Percentiles rank a stretch among this genome's conserved stretches.
Conservation (phyloP, 2,797 vertebrate species). For the Basileuterus tristriatus region DNA sequence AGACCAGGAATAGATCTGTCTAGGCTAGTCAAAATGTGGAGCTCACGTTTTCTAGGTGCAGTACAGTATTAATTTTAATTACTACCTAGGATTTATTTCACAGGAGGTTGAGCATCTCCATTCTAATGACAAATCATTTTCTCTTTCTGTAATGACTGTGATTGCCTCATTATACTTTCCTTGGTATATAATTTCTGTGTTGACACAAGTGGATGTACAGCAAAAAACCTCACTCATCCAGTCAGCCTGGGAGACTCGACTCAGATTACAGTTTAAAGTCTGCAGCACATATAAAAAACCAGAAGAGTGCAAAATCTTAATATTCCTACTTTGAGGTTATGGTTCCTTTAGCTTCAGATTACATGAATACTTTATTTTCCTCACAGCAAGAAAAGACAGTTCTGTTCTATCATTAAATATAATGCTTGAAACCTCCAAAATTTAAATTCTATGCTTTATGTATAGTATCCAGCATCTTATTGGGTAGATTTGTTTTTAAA, state of each 20-base stretch:
- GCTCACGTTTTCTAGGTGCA: neutral
- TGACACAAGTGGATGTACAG: conserved; percentile 21
- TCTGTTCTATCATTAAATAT: neutral
- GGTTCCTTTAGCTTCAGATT: neutral
- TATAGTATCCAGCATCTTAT: neutral
- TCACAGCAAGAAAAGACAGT: neutral
- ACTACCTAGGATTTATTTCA: conserved; percentile 14
- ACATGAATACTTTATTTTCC: neutral
- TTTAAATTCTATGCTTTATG: neutral
- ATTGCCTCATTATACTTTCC: conserved; percentile 47
- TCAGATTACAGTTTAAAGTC: neutral
- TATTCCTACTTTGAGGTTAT: neutral
- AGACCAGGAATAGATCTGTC: neutral
- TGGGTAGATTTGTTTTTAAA: neutral
- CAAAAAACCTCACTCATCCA: conserved; percentile 21
- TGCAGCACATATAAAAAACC: neutral
- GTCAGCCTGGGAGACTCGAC: neutral
- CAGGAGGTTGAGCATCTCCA: conserved; percentile 27
- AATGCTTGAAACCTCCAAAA: neutral
- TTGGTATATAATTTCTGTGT: conserved; percentile 43
- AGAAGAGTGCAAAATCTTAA: neutral
- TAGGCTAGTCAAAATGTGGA: neutral
- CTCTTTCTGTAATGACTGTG: conserved; percentile 34
- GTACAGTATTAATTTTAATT: conserved; percentile 34
- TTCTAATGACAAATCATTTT: conserved; percentile 42